Evolutionary conservation across 2,113 vertebrate genomes (phyloP).

Genomic region (Urocitellus parryii): DNA sequence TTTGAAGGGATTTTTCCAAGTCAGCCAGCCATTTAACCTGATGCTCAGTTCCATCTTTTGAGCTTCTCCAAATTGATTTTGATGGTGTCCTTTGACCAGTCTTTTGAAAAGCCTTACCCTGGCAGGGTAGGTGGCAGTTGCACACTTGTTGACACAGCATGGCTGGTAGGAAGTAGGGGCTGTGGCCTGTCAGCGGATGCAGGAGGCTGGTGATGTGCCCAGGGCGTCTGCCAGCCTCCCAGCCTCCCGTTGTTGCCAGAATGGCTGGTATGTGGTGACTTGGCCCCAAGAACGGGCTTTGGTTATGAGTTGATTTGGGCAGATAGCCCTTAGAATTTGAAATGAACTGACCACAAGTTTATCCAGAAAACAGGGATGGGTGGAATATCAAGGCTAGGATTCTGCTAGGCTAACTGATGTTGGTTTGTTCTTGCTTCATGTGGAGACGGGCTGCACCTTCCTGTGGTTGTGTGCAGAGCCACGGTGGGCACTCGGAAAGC

Average conservation of each 20-base stretch:
- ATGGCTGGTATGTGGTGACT: neutral
- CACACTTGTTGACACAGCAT: neutral
- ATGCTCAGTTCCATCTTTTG: accelerated
- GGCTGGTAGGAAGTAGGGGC: accelerated
- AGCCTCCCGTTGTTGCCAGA: neutral
- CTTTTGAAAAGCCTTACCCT: neutral
- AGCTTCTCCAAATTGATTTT: neutral
- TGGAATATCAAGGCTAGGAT: neutral
- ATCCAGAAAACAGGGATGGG: neutral
- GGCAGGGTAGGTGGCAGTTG: neutral
- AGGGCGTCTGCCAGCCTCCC: neutral
- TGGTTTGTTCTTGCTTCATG: neutral
- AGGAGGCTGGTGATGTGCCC: neutral
- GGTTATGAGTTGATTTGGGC: neutral
- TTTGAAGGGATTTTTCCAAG: neutral
- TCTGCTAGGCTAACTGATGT: neutral
- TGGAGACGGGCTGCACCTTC: neutral
- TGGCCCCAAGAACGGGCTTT: too few species aligned
- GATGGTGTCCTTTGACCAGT: neutral
- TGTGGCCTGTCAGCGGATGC: accelerated
- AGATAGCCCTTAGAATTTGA: too few species aligned
- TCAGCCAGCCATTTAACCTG: accelerated
- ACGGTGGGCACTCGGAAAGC: neutral
- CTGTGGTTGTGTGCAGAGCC: accelerated
- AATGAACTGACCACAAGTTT: neutral